phyloP scores from a whole-genome alignment of 2,113 vertebrate genomes.

The Chaetura pelagica region DNA sequence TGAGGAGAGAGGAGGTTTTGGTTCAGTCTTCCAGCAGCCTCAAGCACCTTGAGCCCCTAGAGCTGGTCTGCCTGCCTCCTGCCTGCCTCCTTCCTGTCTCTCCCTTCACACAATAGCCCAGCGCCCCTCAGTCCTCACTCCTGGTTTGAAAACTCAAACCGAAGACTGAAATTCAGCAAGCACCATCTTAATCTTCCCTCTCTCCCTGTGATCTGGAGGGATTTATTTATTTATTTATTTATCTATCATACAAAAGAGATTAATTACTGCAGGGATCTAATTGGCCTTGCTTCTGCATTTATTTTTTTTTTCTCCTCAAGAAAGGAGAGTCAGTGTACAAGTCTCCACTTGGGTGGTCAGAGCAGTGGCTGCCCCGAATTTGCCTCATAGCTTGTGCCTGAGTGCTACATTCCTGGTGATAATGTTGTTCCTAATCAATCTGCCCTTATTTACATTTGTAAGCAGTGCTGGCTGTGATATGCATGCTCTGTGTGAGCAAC shows the following conservation, averaged over 20 bases:
- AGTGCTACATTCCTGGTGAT: slow-evolving; percentile 73
- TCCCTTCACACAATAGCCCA: slow-evolving; percentile 31
- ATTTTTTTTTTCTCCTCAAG: slow-evolving; percentile 8
- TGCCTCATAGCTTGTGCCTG: slow-evolving; percentile 76
- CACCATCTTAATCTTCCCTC: slow-evolving; percentile 71
- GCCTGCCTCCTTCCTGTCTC: background rate
- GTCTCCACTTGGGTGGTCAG: slow-evolving; percentile 84
- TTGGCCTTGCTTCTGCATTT: slow-evolving; percentile 79
- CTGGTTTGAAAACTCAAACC: slow-evolving; percentile 29
- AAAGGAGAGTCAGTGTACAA: slow-evolving; percentile 79
- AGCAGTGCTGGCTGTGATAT: slow-evolving; percentile 75
- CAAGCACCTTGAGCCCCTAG: background rate
- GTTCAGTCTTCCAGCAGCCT: background rate
- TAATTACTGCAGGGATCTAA: slow-evolving; percentile 81
- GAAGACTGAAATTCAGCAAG: slow-evolving; percentile 69
- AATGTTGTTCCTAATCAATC: slow-evolving; percentile 81
- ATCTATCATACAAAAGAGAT: slow-evolving; percentile 62
- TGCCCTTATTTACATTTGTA: slow-evolving; percentile 81
- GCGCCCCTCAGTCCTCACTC: slow-evolving; percentile 3
- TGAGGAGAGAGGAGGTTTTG: background rate
- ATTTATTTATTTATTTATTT: no score
- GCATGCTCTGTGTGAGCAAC: slow-evolving; percentile 60
- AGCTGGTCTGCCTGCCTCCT: background rate
- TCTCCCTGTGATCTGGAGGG: slow-evolving; percentile 76
- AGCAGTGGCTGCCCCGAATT: slow-evolving; percentile 75